Conservation (phyloP, 64 coral and sea anemone genomes). For the Dendronephthya gigantea region DNA sequence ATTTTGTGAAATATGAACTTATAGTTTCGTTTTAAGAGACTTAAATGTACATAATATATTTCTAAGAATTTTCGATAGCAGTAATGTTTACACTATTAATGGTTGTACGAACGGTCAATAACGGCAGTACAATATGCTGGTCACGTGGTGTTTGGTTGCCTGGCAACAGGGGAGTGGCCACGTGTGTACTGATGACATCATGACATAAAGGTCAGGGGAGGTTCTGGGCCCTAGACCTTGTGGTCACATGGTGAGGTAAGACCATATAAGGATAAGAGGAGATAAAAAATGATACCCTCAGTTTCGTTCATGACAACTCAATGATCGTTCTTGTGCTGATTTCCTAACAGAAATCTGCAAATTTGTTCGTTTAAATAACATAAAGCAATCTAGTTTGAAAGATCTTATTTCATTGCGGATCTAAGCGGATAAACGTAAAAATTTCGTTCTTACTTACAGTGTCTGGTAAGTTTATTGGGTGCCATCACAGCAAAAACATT, state of each 20-base stretch:
- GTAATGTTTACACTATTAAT: not conserved
- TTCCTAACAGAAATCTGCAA: too few relatives aligned
- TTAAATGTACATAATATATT: not conserved
- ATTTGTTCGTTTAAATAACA: too few relatives aligned
- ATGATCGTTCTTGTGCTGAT: too few relatives aligned
- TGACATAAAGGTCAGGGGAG: not conserved
- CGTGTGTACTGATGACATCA: conserved; percentile 10
- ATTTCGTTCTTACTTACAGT: too few relatives aligned
- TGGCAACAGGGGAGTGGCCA: conserved; percentile 6
- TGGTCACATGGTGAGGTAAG: not conserved
- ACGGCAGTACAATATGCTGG: not conserved
- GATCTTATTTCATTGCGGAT: too few relatives aligned
- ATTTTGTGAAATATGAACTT: not conserved
- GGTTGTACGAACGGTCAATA: not conserved
- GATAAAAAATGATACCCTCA: too few relatives aligned
- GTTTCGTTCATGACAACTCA: too few relatives aligned
- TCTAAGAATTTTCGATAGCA: not conserved
- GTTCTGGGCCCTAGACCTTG: not conserved
- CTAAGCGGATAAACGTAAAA: too few relatives aligned
- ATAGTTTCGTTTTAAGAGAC: not conserved
- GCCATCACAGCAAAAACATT: too few relatives aligned
- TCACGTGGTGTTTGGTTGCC: conserved; percentile 7
- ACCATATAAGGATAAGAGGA: not conserved
- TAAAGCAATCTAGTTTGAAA: too few relatives aligned
- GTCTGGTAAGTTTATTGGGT: too few relatives aligned